Evolutionary conservation across 2,113 vertebrate genomes (phyloP), one percentile per base, ranked within the genome.

Genomic region (Asarcornis scutulata): DNA sequence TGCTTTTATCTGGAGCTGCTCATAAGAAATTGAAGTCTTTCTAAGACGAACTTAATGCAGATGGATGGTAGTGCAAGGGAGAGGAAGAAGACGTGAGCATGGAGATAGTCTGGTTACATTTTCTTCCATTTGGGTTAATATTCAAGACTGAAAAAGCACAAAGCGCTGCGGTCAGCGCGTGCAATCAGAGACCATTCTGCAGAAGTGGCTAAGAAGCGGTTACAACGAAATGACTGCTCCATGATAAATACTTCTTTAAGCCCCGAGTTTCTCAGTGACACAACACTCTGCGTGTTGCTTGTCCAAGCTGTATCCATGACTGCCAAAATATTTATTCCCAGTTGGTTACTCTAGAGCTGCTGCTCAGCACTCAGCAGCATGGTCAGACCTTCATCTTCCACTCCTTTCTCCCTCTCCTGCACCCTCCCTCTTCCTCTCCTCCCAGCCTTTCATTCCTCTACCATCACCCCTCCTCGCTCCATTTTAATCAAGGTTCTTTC

Each of bases 401-500:
- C 48, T 75, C 66, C 53, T 69, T 88, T 69, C 67, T 87, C 75
- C 27, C 13, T 77, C 40, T 89, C 53, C 53, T 59, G 52, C 59
- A 87, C 7, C 89, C 68, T 25, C 27, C 3, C n/a, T 82, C 34
- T 84, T 91, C 32, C 73, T 81, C 48, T 80, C 23, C 55, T 95
- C 69, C 34, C 75, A 93, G 94, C n/a, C 48, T 74, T 91, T 92
- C 81, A 75, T n/a, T 94, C 42, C 89, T 84, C 66, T 80, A 84
- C 62, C 86, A 84, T 95, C 62, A 93, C 92, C 94, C 93, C 66
- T 95, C 87, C 78, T 88, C 89, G 84, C 83, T 98, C 94, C 89
- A 93, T 97, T 96, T 97, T 97, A 96, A 98, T 97, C 97, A 97
- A 98, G 96, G 93, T 96, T 95, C 86, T 96, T 93, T 97, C 92